Evolutionary conservation across 2,797 vertebrate genomes (phyloP).

Genomic region (Dipus sagitta): DNA sequence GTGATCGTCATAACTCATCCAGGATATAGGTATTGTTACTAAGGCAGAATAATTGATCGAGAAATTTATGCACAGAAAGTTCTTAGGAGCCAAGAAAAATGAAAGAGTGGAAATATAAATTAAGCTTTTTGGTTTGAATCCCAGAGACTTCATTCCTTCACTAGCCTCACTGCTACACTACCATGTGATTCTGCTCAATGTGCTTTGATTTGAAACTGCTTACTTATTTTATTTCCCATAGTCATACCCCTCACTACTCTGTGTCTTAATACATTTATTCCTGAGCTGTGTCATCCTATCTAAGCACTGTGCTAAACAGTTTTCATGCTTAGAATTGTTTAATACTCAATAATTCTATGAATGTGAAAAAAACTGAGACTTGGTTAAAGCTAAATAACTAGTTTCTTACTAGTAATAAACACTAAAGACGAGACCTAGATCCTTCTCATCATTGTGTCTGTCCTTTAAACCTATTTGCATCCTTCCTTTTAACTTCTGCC

Average conservation of each 20-base stretch:
- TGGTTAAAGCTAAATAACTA: background rate
- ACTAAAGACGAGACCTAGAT: background rate
- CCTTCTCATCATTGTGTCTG: slow-evolving; percentile 24
- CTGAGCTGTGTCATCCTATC: background rate
- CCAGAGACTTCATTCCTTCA: background rate
- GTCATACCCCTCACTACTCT: background rate
- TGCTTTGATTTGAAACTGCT: slow-evolving; percentile 13
- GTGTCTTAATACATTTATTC: background rate
- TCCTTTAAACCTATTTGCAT: background rate
- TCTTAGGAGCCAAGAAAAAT: background rate
- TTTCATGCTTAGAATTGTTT: slow-evolving; percentile 39
- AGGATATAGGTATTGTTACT: background rate
- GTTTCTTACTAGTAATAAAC: slow-evolving; percentile 36
- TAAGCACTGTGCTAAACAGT: background rate
- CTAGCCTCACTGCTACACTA: background rate
- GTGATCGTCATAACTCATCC: background rate
- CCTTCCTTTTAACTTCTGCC: background rate
- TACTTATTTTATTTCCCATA: background rate
- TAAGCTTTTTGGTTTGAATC: background rate
- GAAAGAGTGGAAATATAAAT: background rate
- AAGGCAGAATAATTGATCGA: background rate
- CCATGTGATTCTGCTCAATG: background rate
- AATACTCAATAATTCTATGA: background rate
- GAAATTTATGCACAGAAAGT: background rate
- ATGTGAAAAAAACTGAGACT: background rate